phyloP scores from a whole-genome alignment of 2,888 invertebrate species.

The Notocelia uddmanniana region DNA sequence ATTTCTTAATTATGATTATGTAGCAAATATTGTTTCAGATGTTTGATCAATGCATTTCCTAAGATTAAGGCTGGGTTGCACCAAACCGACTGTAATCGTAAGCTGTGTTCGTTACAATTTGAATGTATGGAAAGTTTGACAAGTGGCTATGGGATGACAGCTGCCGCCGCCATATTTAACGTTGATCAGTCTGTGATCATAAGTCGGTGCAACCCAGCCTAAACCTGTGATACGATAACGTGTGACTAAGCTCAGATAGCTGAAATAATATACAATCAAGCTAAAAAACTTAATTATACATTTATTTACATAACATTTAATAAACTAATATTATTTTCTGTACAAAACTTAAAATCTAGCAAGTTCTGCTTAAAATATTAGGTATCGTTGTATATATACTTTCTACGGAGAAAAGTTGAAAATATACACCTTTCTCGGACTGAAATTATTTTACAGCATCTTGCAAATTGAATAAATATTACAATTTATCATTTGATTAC shows the following conservation, averaged over 20 bases:
- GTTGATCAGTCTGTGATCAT: too few species aligned
- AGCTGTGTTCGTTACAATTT: too few species aligned
- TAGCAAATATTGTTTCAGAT: slow-evolving; percentile 9
- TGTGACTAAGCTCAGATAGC: slow-evolving; percentile 1
- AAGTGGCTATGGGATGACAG: too few species aligned
- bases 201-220: too few species aligned
- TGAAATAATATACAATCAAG: slow-evolving; percentile 46
- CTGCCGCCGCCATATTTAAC: too few species aligned
- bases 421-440: slow-evolving; percentile 46
- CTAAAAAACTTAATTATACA: slow-evolving; percentile 48
- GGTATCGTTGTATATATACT: slow-evolving; percentile 55
- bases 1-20: not conserved
- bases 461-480: slow-evolving; percentile 56
- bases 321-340: slow-evolving; percentile 59
- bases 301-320: slow-evolving; percentile 66
- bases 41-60: slow-evolving; percentile 15
- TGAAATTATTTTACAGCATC: not conserved
- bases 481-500: slow-evolving; percentile 48
- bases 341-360: slow-evolving; percentile 67
- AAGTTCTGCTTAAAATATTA: slow-evolving; percentile 50
- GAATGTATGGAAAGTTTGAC: too few species aligned
- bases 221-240: slow-evolving; percentile 17
- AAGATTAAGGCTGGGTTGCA: too few species aligned
- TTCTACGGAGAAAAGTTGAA: slow-evolving; percentile 48
- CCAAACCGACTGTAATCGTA: too few species aligned